Percentiles rank a stretch among this genome's conserved stretches.
These are phyloP conservation scores for Acanthosepion pharaonis DNA, from an alignment of 2,888 invertebrate genomes.

Conservation along the genomic window DNA sequence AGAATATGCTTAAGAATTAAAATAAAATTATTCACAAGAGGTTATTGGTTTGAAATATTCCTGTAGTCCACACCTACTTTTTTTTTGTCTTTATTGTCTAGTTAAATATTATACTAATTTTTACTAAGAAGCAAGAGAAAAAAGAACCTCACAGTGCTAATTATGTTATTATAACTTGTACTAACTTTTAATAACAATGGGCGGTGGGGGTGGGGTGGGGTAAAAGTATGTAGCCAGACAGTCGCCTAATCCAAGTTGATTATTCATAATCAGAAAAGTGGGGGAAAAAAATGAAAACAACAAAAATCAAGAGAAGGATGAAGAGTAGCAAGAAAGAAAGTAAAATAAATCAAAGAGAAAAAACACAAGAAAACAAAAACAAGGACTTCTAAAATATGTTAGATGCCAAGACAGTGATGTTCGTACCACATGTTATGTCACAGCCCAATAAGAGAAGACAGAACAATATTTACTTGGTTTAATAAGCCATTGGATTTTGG, in stretches of 20 bases:
- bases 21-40: too few species aligned
- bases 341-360: not conserved
- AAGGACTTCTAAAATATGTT: not conserved
- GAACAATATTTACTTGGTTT: conserved; percentile 33
- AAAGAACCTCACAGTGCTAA: not conserved
- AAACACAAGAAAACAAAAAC: not conserved
- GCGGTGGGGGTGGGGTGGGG: not conserved
- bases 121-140: not conserved
- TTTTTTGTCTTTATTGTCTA: too few species aligned
- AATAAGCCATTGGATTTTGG: conserved; percentile 11
- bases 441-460: conserved; percentile 33
- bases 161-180: not conserved
- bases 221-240: not conserved
- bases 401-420: not conserved
- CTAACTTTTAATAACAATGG: conserved; percentile 8
- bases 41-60: too few species aligned
- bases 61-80: too few species aligned
- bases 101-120: too few species aligned
- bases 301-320: not conserved
- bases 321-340: not conserved
- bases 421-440: not conserved
- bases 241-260: not conserved
- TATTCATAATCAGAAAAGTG: not conserved
- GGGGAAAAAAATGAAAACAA: not conserved
- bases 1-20: too few species aligned